Base-by-base conservation (phyloP, 2,113 vertebrate species). In the Martes martes region DNA sequence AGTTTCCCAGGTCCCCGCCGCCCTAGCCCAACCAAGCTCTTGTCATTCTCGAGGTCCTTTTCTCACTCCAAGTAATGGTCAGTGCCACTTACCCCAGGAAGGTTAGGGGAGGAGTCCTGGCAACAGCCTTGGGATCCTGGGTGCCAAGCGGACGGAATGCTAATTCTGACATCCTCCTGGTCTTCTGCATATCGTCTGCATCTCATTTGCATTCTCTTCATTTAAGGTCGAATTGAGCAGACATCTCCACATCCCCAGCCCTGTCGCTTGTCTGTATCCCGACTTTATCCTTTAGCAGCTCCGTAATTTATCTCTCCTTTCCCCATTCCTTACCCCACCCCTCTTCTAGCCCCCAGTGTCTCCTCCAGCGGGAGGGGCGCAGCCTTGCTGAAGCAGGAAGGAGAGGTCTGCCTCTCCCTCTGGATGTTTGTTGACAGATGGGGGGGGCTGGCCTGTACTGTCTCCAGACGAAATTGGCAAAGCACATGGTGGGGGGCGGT, bases 221-320 rank as follows among this genome's bases (percentile, higher is more conserved):
- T 96, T 98, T 98, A 98, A 98, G 97, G 96, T 98, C 96, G 94
- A 97, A 97, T 96, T 98, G 98, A 95, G 94, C 97, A 98, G 97
- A 96, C 96, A 88, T 92, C 95, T 92, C 92, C 87, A 89, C 96
- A 91, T 95, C 88, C 55, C 92, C 90, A 97, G 84, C 59, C 67
- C 88, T 88, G 94, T 80, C 65, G 26, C 87, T 73, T 84, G 86
- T 96, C 95, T 97, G 92, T 92, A 79, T 91, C 76, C 61, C 33
- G 39, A 83, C 85, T 94, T 73, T 74, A 50, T 87, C 71, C 57
- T 85, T 90, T 59, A 23, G 50, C 24, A 50, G n/a, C 80, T 86
- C 31, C 52, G 26, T 71, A 52, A 36, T 83, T 36, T 69, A 28
- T 93, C 61, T 36, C 88, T 67, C 85, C 90, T 69, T 33, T 33